Base-by-base conservation (phyloP, 2,888 invertebrate species). In the Apotomis turbidana region DNA sequence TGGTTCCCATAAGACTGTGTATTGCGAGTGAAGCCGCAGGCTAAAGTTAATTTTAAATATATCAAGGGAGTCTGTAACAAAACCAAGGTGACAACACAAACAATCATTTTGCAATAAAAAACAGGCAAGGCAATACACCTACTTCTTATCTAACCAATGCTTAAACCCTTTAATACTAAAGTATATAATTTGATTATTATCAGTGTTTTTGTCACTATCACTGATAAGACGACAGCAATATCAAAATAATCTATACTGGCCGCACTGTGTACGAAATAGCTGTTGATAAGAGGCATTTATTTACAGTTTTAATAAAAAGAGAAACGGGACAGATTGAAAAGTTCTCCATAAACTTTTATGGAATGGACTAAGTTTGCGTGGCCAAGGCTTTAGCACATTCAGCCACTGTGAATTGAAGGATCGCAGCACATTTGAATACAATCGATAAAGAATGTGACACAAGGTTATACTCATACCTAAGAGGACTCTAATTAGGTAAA, bases 401-500 rank as follows among this genome's bases (percentile, higher is more conserved):
- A 70, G 74, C 71, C 63, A 74, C 68, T 74, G 62, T 36, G 69
- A 75, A 63, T 63, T 67, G 69, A 71, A 63, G 67, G 74, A 74
- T 76, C 73, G 70, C 72, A 74, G 70, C 67, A 61, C 51, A 74
- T 71, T 74, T 70, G 63, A 77, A 74, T 74, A 71, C 85, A 87
- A 87, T 89, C 83, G 81, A 87, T 85, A 80, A 68, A 76, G 78
- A 82, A 80, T 80, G 80, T 77, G 78, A 81, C 70, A 80, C 89
- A 90, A 91, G 90, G 90, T 86, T 87, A 81, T 58, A 73, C 78
- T 82, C 81, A 63, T 81, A 80, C 81, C 77, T 79, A 84, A 84
- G 85, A 84, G 70, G 78, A 79, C 77, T 82, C 77, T 85, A 87
- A 86, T 87, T 86, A 83, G 81, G 86, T 86, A 88, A 87, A 72